Evolutionary conservation across 2,888 invertebrate genomes (phyloP).

Genomic region (Zygothrica quintamaculata): DNA sequence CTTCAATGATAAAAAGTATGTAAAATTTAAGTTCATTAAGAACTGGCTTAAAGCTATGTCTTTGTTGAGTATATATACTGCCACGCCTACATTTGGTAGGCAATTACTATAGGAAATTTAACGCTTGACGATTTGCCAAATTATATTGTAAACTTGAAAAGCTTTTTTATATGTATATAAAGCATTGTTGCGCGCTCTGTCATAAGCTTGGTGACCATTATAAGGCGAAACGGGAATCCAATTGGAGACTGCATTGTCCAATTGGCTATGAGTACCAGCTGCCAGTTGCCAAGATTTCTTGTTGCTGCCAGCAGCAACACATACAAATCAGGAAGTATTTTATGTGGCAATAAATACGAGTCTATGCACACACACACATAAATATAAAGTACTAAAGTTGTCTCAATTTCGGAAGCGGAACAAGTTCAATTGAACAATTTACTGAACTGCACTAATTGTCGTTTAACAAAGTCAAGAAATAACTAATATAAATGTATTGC

Average conservation of each 20-base stretch:
- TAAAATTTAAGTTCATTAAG: slow-evolving; percentile 43
- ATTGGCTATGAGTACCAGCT: slow-evolving; percentile 36
- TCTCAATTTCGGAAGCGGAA: background rate
- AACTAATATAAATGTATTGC: too few relatives aligned
- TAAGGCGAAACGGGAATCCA: slow-evolving; percentile 38
- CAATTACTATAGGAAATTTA: slow-evolving; percentile 23
- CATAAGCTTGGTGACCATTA: slow-evolving; percentile 52
- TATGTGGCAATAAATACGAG: too few relatives aligned
- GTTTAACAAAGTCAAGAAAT: background rate
- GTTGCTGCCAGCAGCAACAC: slow-evolving; percentile 34
- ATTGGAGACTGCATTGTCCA: slow-evolving; percentile 16
- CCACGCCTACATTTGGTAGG: slow-evolving; percentile 1
- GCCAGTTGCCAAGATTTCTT: slow-evolving; percentile 55
- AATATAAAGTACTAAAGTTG: background rate
- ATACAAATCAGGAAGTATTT: slow-evolving; percentile 29
- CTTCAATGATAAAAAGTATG: too few relatives aligned
- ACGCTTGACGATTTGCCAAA: slow-evolving; percentile 44
- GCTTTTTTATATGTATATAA: slow-evolving; percentile 11
- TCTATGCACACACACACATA: background rate
- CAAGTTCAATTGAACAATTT: background rate
- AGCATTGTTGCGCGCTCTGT: slow-evolving; percentile 51
- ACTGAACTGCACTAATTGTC: background rate
- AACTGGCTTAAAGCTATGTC: slow-evolving; percentile 1
- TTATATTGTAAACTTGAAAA: slow-evolving; percentile 6
- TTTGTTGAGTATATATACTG: background rate